A percentile compares a stretch with the other conserved stretches of the same genome.
Conservation (phyloP, 2,797 vertebrate genomes). For the Bradypodion ventrale region DNA sequence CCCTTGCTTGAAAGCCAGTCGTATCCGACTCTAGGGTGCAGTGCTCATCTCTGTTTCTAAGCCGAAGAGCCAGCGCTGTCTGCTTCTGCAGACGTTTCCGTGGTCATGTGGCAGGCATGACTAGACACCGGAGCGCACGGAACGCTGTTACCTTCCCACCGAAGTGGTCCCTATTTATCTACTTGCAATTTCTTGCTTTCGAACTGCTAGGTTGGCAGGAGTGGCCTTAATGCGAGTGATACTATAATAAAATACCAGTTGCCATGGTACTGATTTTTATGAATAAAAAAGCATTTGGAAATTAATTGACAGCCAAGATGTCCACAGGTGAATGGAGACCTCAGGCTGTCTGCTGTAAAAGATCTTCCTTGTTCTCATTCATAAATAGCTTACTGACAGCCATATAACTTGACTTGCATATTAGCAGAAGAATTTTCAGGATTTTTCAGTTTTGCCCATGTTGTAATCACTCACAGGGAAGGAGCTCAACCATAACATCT, state of each 20-base stretch:
- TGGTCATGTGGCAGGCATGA: no score
- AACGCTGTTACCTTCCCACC: no score
- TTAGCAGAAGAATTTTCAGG: slow-evolving; percentile 51
- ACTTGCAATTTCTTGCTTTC: no score
- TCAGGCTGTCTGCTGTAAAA: slow-evolving; percentile 2
- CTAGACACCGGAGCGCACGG: no score
- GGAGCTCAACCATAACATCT: slow-evolving; percentile 62
- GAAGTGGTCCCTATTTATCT: no score
- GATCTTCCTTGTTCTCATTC: slow-evolving; percentile 4
- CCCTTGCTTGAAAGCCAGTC: no score
- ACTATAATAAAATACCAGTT: not conserved
- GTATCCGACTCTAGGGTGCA: no score
- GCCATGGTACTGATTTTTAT: not conserved
- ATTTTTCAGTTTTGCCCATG: slow-evolving; percentile 51
- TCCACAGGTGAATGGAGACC: slow-evolving; percentile 1
- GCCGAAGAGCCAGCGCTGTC: no score
- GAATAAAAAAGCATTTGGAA: not conserved
- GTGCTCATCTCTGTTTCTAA: no score
- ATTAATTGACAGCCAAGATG: not conserved
- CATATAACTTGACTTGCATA: slow-evolving; percentile 30
- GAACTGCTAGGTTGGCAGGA: no score
- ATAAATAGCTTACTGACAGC: slow-evolving; percentile 12
- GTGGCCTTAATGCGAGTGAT: not conserved
- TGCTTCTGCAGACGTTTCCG: no score
- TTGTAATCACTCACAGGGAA: slow-evolving; percentile 63